Percentiles rank a stretch among this genome's conserved stretches.
These are phyloP conservation scores for Rhingia campestris DNA, from an alignment of 2,888 invertebrate genomes.

Conservation along the genomic window DNA sequence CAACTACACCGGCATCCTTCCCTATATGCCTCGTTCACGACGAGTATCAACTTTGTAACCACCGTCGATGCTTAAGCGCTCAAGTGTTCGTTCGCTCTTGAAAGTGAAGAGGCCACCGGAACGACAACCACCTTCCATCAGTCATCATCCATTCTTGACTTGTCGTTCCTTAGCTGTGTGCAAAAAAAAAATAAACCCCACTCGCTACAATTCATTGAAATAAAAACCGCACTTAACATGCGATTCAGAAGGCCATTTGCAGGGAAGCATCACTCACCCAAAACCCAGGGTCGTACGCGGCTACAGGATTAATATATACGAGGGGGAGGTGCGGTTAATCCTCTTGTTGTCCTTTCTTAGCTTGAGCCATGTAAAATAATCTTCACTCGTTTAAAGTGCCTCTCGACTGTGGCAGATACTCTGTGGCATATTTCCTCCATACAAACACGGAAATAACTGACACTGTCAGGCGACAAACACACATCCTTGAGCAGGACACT, in stretches of 20 bases:
- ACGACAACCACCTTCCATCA: constrained; percentile 51
- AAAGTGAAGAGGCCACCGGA: constrained; percentile 38
- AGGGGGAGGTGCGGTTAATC: constrained; percentile 60
- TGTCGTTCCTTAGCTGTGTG: constrained; percentile 11
- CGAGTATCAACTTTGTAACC: constrained; percentile 48
- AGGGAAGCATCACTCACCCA: constrained; percentile 43
- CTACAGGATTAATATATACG: constrained; percentile 32
- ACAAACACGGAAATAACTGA: constrained; percentile 71
- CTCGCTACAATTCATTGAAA: constrained; percentile 66
- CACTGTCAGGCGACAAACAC: constrained; percentile 69
- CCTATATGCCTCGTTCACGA: not conserved
- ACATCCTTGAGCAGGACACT: constrained; percentile 67
- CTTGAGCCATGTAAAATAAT: constrained; percentile 61
- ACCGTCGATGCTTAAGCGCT: constrained; percentile 32
- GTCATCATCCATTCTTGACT: constrained; percentile 59
- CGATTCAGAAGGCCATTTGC: constrained; percentile 70
- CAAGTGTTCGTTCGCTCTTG: constrained; percentile 48
- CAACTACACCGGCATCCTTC: not conserved
- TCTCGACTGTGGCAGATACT: constrained; percentile 57
- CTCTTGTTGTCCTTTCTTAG: constrained; percentile 64
- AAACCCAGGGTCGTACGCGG: constrained; percentile 24
- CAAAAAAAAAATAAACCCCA: not conserved
- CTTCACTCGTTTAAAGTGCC: constrained; percentile 62
- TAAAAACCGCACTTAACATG: constrained; percentile 71
- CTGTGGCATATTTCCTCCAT: constrained; percentile 44